Conservation (phyloP, 2,888 invertebrate genomes). For the Candidula unifasciata region DNA sequence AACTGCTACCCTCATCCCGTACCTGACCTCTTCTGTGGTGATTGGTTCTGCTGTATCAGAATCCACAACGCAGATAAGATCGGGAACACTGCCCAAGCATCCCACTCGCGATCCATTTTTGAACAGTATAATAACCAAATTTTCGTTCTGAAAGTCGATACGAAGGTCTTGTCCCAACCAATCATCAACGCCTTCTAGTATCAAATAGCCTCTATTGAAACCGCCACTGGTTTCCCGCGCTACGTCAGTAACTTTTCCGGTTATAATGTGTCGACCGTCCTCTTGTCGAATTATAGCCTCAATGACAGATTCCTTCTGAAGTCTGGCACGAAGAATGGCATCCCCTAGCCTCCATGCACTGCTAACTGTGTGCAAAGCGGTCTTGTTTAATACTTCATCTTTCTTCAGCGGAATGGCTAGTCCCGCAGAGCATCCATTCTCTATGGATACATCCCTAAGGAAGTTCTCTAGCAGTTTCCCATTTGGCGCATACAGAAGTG, state of each 20-base stretch:
- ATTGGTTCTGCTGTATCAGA: constrained; percentile 72
- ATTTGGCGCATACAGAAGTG: constrained; percentile 61
- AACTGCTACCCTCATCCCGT: constrained; percentile 71
- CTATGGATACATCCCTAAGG: constrained; percentile 66
- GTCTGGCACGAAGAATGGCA: constrained; percentile 65
- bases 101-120: constrained; percentile 21
- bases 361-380: constrained; percentile 58
- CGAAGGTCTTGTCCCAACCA: constrained; percentile 54
- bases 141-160: constrained; percentile 75
- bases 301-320: constrained; percentile 61
- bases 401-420: constrained; percentile 59
- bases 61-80: constrained; percentile 71
- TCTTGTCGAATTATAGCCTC: constrained; percentile 63
- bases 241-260: constrained; percentile 71
- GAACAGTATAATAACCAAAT: constrained; percentile 63
- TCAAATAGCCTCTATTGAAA: constrained; percentile 66
- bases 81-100: constrained; percentile 68
- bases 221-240: constrained; percentile 65
- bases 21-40: constrained; percentile 70
- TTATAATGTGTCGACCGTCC: constrained; percentile 59
- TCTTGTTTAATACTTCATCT: constrained; percentile 58
- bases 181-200: constrained; percentile 58
- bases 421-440: constrained; percentile 70
- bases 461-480: constrained; percentile 71
- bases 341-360: constrained; percentile 72